A percentile compares a stretch with the other conserved stretches of the same genome.
These are phyloP conservation scores for Heliocidaris erythrogramma DNA, from an alignment of 35 echinoderm and acorn worm species.

Conservation along the genomic window DNA sequence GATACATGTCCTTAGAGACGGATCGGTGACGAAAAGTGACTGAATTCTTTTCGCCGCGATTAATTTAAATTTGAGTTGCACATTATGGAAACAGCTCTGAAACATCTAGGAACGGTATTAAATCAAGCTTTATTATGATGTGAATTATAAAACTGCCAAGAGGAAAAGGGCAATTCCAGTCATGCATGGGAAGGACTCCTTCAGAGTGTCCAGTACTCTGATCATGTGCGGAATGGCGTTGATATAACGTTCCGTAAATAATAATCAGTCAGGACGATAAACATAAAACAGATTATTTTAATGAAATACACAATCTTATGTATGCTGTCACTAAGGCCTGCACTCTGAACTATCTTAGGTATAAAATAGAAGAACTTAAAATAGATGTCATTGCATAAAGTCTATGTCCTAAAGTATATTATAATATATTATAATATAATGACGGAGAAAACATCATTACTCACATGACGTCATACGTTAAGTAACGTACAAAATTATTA, in stretches of 20 bases:
- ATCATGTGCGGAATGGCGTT: too few relatives aligned
- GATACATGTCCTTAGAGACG: background rate
- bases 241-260: background rate
- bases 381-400: too few relatives aligned
- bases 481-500: too few relatives aligned
- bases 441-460: too few relatives aligned
- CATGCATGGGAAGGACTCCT: too few relatives aligned
- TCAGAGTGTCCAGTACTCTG: too few relatives aligned
- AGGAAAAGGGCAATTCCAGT: too few relatives aligned
- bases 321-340: background rate
- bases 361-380: too few relatives aligned
- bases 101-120: background rate
- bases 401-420: too few relatives aligned
- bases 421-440: too few relatives aligned
- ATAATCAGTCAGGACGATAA: background rate
- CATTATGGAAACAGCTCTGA: background rate
- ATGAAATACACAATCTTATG: background rate
- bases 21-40: background rate
- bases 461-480: too few relatives aligned
- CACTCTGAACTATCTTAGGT: background rate
- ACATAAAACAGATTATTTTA: background rate
- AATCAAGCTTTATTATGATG: background rate
- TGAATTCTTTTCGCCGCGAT: background rate
- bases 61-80: background rate
- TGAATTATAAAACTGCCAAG: background rate